Percentiles rank a stretch among this genome's conserved stretches.
These are phyloP conservation scores for Lutjanus campechanus DNA, from an alignment of 2,797 vertebrate species.

Conservation along the genomic window DNA sequence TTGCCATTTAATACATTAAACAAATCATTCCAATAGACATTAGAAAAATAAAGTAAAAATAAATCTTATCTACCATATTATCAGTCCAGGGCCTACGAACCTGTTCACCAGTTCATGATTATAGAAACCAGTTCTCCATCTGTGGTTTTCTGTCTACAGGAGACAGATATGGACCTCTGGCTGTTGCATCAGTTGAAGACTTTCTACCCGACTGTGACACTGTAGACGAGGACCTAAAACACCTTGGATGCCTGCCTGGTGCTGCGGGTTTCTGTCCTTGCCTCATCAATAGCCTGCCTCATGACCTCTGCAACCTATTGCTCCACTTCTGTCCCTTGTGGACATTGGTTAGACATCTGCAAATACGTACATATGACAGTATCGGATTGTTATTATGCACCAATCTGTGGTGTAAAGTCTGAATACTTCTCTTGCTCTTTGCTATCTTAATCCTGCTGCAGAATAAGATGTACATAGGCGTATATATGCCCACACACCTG, in stretches of 20 bases:
- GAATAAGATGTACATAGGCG: conserved; percentile 9
- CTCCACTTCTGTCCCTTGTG: background rate
- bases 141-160: background rate
- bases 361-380: conserved; percentile 6
- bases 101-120: background rate
- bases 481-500: conserved; percentile 4
- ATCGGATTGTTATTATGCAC: background rate
- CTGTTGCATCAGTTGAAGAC: background rate
- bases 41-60: background rate
- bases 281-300: background rate
- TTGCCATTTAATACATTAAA: background rate
- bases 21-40: no score
- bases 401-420: background rate
- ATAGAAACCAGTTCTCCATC: background rate
- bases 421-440: conserved; percentile 2
- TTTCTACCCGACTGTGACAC: conserved; percentile 1
- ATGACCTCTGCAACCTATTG: background rate
- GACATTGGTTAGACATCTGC: background rate
- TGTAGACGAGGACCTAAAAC: background rate
- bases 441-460: conserved; percentile 3
- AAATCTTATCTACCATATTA: background rate
- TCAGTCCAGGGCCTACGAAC: no score
- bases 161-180: background rate
- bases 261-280: background rate
- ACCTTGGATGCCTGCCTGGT: conserved; percentile 1